phyloP scores from a whole-genome alignment of 2,113 vertebrate genomes.

The Sturnus vulgaris region DNA sequence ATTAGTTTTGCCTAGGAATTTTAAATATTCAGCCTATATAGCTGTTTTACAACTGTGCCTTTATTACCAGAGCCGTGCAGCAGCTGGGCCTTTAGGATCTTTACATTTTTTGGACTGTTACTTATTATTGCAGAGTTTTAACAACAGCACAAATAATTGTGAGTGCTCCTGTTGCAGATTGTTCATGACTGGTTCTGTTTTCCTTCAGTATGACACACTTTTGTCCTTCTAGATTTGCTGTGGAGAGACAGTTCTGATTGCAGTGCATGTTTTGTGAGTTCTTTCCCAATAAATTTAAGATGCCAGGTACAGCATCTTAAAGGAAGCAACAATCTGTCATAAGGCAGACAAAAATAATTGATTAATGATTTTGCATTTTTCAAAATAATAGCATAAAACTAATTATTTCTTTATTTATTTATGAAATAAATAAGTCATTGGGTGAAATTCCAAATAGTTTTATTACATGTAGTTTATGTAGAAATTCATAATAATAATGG shows the following conservation, averaged over 20 bases:
- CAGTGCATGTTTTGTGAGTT: not conserved
- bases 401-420: not conserved
- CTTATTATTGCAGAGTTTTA: not conserved
- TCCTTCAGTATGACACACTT: not conserved
- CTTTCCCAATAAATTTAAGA: not conserved
- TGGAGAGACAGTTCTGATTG: not conserved
- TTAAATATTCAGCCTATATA: not conserved
- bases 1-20: not conserved
- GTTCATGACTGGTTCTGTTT: not conserved
- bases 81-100: not conserved
- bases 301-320: not conserved
- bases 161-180: not conserved
- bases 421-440: not conserved
- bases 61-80: not conserved
- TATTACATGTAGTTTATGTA: not conserved
- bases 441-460: not conserved
- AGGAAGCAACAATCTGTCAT: not conserved
- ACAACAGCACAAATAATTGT: not conserved
- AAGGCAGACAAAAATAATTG: not conserved
- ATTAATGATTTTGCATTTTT: not conserved
- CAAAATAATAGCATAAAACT: not conserved
- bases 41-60: not conserved
- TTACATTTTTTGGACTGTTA: not conserved
- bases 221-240: not conserved
- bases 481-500: not conserved